Conservation (phyloP, 2,113 vertebrate genomes). For the Kobus ellipsiprymnus region DNA sequence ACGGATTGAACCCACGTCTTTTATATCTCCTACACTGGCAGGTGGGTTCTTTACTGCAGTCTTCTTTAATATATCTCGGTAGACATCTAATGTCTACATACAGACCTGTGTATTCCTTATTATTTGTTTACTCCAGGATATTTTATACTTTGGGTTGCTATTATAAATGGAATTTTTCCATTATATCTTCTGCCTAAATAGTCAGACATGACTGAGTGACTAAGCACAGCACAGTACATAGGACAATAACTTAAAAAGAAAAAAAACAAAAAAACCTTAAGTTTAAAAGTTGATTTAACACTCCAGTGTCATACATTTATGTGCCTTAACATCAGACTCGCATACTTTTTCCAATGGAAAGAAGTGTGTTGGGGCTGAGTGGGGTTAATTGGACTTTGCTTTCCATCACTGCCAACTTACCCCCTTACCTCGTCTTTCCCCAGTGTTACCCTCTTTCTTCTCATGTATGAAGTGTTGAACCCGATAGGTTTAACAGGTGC, state of each 20-base stretch:
- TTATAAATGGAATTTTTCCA: slow-evolving; percentile 10
- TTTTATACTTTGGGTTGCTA: slow-evolving; percentile 4
- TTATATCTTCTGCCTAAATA: background rate
- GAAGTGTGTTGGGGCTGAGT: background rate
- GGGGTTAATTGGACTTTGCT: background rate
- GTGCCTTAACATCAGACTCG: background rate
- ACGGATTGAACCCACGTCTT: background rate
- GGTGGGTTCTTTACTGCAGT: background rate
- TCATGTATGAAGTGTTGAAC: background rate
- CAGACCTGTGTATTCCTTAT: background rate
- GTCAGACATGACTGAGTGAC: background rate
- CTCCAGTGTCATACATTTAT: background rate
- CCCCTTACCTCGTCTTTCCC: background rate
- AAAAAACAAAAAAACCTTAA: background rate
- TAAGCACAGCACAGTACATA: background rate
- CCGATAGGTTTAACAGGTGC: background rate
- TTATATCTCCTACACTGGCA: background rate
- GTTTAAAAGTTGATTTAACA: background rate
- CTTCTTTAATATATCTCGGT: background rate
- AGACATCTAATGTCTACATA: background rate
- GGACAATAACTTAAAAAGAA: background rate
- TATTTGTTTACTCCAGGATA: slow-evolving; percentile 1
- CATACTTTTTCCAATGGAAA: background rate
- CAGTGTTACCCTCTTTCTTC: background rate
- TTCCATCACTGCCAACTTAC: background rate